Evolutionary conservation across 2,113 vertebrate species (phyloP).

Genomic region (Chloebia gouldiae): DNA sequence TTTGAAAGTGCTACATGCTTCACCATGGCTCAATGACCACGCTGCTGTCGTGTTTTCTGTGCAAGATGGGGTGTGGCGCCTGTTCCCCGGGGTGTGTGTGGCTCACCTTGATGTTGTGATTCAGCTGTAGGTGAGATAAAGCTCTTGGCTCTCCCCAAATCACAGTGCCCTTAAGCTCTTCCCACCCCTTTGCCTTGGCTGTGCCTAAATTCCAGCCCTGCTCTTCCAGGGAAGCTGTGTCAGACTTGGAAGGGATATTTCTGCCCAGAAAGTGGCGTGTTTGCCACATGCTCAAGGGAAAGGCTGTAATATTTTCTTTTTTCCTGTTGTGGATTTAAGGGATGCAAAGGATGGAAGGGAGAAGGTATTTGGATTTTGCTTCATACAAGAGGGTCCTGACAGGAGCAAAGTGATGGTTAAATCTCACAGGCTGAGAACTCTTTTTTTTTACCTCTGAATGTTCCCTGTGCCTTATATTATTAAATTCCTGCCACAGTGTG

Average conservation of each 20-base stretch:
- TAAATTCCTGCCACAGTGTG: constrained; percentile 63
- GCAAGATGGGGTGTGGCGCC: background rate
- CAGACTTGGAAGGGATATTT: background rate
- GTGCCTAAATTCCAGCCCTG: constrained; percentile 14
- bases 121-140: background rate
- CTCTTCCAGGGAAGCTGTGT: background rate
- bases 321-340: background rate
- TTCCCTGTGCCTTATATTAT: constrained; percentile 76
- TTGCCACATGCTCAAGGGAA: background rate
- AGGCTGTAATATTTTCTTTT: background rate
- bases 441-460: constrained; percentile 71
- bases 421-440: constrained; percentile 85
- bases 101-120: background rate
- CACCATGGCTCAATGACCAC: constrained; percentile 30
- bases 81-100: background rate
- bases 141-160: background rate
- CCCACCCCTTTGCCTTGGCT: background rate
- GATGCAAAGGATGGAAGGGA: background rate
- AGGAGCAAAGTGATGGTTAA: constrained; percentile 56
- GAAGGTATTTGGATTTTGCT: constrained; percentile 32
- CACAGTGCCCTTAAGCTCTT: background rate
- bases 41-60: constrained; percentile 63
- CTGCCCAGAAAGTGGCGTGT: background rate
- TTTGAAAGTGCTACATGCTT: constrained; percentile 70
- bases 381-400: background rate